Conservation (phyloP, 1,140 invertebrate species). For the Drosophila athabasca region DNA sequence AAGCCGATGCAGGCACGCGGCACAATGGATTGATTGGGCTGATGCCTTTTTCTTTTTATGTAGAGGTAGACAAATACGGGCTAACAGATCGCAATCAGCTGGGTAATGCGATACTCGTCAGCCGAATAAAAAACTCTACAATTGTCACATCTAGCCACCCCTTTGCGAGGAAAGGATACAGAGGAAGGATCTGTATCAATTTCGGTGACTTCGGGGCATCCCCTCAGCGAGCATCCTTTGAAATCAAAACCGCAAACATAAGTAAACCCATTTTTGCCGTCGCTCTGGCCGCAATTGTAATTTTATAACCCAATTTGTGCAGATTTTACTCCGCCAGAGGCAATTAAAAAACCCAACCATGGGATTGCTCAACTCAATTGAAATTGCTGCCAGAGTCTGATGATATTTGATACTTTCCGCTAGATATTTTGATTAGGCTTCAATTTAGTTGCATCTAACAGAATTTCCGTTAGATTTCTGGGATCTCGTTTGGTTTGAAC, state of each 20-base stretch:
- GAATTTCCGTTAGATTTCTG: neutral
- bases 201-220: constrained; percentile 61
- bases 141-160: constrained; percentile 47
- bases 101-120: constrained; percentile 63
- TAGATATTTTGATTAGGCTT: constrained; percentile 36
- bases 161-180: constrained; percentile 46
- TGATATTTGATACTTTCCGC: constrained; percentile 43
- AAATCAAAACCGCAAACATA: constrained; percentile 72
- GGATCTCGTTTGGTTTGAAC: constrained; percentile 35
- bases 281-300: constrained; percentile 65
- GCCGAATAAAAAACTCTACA: constrained; percentile 25
- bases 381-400: constrained; percentile 1
- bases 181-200: constrained; percentile 55
- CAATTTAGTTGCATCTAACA: neutral
- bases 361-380: constrained; percentile 23
- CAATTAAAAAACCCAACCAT: constrained; percentile 29
- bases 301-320: constrained; percentile 75
- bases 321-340: constrained; percentile 38
- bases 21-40: constrained; percentile 32
- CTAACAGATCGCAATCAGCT: constrained; percentile 70
- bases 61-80: constrained; percentile 44
- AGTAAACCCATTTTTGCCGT: constrained; percentile 61
- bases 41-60: too few relatives aligned
- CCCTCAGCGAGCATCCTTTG: constrained; percentile 68
- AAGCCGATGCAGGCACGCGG: constrained; percentile 50